Base-by-base conservation (phyloP, 2,888 invertebrate species). In the Therioaphis trifolii region DNA sequence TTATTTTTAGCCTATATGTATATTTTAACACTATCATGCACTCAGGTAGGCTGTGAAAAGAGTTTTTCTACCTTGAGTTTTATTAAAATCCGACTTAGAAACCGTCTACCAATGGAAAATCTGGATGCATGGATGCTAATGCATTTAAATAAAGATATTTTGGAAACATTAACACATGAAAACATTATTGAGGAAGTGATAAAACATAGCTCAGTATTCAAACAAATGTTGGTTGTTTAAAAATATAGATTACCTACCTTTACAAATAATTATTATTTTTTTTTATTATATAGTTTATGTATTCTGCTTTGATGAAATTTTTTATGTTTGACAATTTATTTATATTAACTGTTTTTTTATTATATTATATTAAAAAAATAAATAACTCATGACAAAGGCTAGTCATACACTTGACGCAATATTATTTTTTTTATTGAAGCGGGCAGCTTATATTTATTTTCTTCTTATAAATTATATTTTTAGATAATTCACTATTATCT, bases 21-120 rank as follows among this genome's bases (percentile, higher is more conserved):
- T 9, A 61, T 61, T 61, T 61, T 61, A 24, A 61, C 61, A 21
- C 61, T 61, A 18, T 61, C 61, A 21, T 12, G 61, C 24, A 61
- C 61, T 61, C 61, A 61, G 61, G 61, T 61, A 27, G 61, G 61
- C 9, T 61, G 61, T 61, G 27, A 61, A 61, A 27, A 43, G 43
- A 61, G 61, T 61, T 61, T 61, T 61, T 61, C 61, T 61, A 61
- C 24, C 61, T 18, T 27, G 14, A 61, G 61, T 61, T 61, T 21
- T 24, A 61, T 61, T 21, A 61, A 61, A 61, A 61, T 21, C 61
- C 21, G 24, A 61, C 61, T 61, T 61, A 61, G 21, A 61, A 61
- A 61, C 24, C 61, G 61, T 9, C 14, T 61, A 61, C 21, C 61
- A 14, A n/a, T 61, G 21, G 61, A 61, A 61, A 61, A 61, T 61